Base-by-base conservation (phyloP, 2,113 vertebrate genomes). In the Mugil cephalus region DNA sequence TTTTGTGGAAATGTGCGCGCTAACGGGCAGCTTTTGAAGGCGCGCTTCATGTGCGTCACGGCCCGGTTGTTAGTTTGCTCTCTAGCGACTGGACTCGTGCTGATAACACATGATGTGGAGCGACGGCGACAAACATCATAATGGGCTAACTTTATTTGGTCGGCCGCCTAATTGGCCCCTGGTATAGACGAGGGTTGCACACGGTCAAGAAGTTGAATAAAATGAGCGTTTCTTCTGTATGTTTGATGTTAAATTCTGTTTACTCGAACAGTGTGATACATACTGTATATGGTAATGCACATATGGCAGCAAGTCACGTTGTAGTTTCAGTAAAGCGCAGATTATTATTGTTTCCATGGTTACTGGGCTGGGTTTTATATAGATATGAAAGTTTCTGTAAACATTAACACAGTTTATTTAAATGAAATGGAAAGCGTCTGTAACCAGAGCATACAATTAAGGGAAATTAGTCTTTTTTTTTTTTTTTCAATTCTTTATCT, bases 11-110 rank as follows among this genome's bases (percentile, higher is more conserved):
- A 82, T 61, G 80, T 73, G 70, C 63, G 59, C 77, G 55, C 83
- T 80, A 87, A 87, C 81, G 64, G 87, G 85, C 83, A 70, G 80
- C 84, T 87, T 82, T 85, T 74, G 83, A 79, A 82, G 77, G 68
- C 59, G 74, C 68, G 84, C 77, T 50, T 35, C 80, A 69, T 86
- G 48, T 95, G 92, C 93, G 93, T 95, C 93, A 94, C 69, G 39
- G 79, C 70, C 42, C 43, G 18, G 59, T 55, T 13, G 38, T 89
- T 88, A 80, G 91, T 93, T 94, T 93, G 81, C 92, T 91, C 86
- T 92, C 54, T 40, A 47, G 81, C 87, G 19, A 85, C 94, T 94
- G 94, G 88, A 64, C 59, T 83, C 88, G 47, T 77, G 46, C 92
- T 92, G 94, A 95, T 94, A 95, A 94, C 80, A 12, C 68, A 1